Conservation (phyloP, 2,113 vertebrate species). For the Leiothrix lutea region DNA sequence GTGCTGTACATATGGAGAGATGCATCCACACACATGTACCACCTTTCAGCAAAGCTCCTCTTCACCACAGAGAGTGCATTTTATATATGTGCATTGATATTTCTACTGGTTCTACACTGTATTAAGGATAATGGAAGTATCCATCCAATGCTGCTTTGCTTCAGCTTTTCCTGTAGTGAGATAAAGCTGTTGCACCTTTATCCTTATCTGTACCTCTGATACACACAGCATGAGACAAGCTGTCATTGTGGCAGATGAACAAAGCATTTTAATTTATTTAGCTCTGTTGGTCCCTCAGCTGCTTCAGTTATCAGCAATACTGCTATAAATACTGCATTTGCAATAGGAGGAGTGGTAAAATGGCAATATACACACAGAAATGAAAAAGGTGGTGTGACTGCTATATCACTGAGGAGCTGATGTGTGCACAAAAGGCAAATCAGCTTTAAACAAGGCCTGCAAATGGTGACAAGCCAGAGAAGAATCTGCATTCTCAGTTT, state of each 20-base stretch:
- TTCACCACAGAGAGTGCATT: neutral
- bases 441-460: neutral
- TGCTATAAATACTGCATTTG: neutral
- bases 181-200: constrained; percentile 10
- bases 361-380: neutral
- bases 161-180: neutral
- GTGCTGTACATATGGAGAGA: neutral
- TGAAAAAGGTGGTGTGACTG: neutral
- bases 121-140: neutral
- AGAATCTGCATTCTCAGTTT: neutral
- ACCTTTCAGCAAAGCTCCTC: neutral
- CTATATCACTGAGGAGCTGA: neutral
- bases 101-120: neutral
- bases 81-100: neutral
- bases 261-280: neutral
- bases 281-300: neutral
- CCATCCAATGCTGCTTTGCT: neutral
- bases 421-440: neutral
- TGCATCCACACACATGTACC: rapidly evolving
- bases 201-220: neutral
- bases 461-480: neutral
- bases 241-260: neutral
- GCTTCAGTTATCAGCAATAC: neutral
- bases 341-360: neutral
- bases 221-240: neutral